Evolutionary conservation across 2,888 invertebrate genomes (phyloP), one percentile per base, ranked within the genome.

Genomic region (Melanargia galathea): DNA sequence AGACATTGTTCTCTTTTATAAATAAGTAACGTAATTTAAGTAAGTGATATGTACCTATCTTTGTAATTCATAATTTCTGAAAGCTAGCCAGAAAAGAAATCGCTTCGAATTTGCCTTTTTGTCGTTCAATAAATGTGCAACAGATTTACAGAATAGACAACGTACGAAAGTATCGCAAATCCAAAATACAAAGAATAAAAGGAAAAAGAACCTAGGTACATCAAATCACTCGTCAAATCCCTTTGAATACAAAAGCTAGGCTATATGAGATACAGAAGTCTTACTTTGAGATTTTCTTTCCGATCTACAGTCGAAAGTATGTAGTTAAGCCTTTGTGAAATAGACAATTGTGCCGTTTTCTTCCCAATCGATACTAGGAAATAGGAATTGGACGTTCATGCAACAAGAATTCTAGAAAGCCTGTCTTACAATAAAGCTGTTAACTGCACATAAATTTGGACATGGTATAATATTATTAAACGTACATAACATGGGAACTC

Each of bases 281-380:
- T 20, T 35, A 20, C 33, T 52, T 35, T 35, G 20, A 5, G 45
- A 35, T 13, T 13, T 20, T 52, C 20, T 52, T 22, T 35, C 18
- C 56, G 60, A 66, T 66, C 60, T 63, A 60, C 33, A 46, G 52
- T 63, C 40, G 35, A 63, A 63, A 63, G 52, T 54, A 57, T 11
- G 22, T 46, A 46, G 30, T 43, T 52, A 30, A 30, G 43, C 54
- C 33, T 60, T 66, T 66, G 63, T 66, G 24, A 51, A 16, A 40
- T 13, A 58, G 57, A 66, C 63, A 66, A 61, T 61, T 51, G 61
- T 40, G 30, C 43, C 57, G 57, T 40, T 60, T 58, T 61, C 57
- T 40, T 48, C 48, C 57, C 57, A 63, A 63, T 66, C 65, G 60
- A 40, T n/a, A n/a, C n/a, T n/a, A n/a, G n/a, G n/a, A n/a, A n/a